Percentiles rank a stretch among this genome's conserved stretches.
Evolutionary conservation across 2,888 invertebrate genomes (phyloP).

Genomic region (Carabus problematicus): DNA sequence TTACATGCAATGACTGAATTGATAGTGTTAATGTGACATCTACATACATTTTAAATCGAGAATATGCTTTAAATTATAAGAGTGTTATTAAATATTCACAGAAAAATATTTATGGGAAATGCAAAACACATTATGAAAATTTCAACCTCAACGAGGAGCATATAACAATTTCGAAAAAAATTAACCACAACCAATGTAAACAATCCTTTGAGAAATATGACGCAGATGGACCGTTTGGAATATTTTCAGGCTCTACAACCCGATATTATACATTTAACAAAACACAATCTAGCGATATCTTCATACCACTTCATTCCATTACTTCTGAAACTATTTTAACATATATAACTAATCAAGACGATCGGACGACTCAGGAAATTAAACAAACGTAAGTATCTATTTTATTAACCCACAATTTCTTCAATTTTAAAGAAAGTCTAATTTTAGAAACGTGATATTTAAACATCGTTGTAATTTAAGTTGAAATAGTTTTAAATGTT

Average conservation of each 20-base stretch:
- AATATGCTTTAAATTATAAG: too few species aligned
- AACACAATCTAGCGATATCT: conserved; percentile 13
- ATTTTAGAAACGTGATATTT: too few species aligned
- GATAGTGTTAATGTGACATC: too few species aligned
- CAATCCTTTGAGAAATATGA: too few species aligned
- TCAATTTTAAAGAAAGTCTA: too few species aligned
- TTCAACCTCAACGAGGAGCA: conserved; percentile 1
- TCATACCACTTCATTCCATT: conserved; percentile 7
- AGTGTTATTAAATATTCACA: conserved; percentile 8
- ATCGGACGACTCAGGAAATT: conserved; percentile 22
- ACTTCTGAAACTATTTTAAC: conserved; percentile 17
- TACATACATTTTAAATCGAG: too few species aligned
- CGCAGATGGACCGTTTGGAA: neutral
- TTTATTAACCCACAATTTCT: too few species aligned
- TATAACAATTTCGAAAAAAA: conserved; percentile 19
- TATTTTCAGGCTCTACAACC: conserved; percentile 14
- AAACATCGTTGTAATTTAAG: too few species aligned
- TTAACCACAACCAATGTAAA: conserved; percentile 17
- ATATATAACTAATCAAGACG: conserved; percentile 13
- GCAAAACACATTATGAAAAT: conserved; percentile 18
- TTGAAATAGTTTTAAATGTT: too few species aligned
- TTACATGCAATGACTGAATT: too few species aligned
- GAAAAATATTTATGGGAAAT: conserved; percentile 23
- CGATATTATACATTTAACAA: conserved; percentile 19
- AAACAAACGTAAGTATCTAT: conserved; percentile 24